A percentile compares a stretch with the other conserved stretches of the same genome.
Conservation (phyloP, 2,113 vertebrate species). For the Trogon melanurus region DNA sequence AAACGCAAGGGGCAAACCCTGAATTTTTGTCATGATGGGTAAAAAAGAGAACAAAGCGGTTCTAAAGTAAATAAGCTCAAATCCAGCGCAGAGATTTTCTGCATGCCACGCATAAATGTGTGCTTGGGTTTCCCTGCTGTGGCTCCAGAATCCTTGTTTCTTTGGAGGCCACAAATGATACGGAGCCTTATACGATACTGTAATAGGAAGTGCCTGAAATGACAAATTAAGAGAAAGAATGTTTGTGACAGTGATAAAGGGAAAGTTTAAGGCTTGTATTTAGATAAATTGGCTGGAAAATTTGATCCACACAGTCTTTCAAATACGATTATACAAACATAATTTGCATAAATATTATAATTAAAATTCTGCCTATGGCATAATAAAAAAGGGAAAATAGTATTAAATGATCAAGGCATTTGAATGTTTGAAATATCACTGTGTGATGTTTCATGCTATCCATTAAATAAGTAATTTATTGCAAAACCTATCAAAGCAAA, state of each 20-base stretch:
- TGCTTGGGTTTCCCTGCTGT: not conserved
- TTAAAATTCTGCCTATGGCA: conserved; percentile 67
- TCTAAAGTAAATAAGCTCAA: not conserved
- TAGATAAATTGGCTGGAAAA: conserved; percentile 73
- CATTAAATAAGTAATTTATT: conserved; percentile 67
- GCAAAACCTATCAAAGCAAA: conserved; percentile 59
- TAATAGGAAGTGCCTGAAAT: not conserved
- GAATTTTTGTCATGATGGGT: too few relatives aligned
- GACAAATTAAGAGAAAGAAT: conserved; percentile 43
- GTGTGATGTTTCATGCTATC: conserved; percentile 45
- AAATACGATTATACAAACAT: conserved; percentile 69
- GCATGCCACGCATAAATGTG: accelerated
- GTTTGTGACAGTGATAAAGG: conserved; percentile 66
- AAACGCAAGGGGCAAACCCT: accelerated
- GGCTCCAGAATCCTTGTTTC: not conserved
- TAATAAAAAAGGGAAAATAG: conserved; percentile 65
- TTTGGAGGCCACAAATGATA: not conserved
- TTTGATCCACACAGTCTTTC: conserved; percentile 67
- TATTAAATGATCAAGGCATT: conserved; percentile 65
- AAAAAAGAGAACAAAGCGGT: not conserved
- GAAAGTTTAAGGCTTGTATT: conserved; percentile 68
- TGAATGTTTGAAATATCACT: conserved; percentile 59
- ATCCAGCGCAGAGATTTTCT: not conserved
- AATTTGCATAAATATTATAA: conserved; percentile 75
- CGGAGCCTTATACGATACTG: not conserved